Conservation (phyloP, 2,888 invertebrate genomes). For the Drosophila glabriapex region DNA sequence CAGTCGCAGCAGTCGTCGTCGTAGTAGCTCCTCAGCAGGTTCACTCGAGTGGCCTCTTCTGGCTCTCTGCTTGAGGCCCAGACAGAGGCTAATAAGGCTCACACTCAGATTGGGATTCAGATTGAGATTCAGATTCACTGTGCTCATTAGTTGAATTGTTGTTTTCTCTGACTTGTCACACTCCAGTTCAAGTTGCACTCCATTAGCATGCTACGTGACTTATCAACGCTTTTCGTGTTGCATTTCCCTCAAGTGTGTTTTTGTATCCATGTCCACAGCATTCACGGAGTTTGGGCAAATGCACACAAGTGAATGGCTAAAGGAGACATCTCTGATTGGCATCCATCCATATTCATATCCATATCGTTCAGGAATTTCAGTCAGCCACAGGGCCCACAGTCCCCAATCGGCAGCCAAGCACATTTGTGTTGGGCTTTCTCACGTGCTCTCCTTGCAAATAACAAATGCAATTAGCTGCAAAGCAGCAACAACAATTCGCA, state of each 20-base stretch:
- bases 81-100: slow-evolving; percentile 4
- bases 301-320: background rate
- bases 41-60: slow-evolving; percentile 36
- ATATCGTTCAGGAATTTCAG: background rate
- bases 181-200: slow-evolving; percentile 63
- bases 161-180: slow-evolving; percentile 46
- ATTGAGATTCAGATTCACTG: background rate
- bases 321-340: background rate
- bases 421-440: background rate
- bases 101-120: background rate
- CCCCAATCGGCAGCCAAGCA: background rate
- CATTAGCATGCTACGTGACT: slow-evolving; percentile 66
- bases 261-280: background rate
- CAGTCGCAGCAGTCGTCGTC: background rate
- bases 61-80: slow-evolving; percentile 5
- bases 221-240: slow-evolving; percentile 42
- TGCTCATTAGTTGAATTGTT: slow-evolving; percentile 40
- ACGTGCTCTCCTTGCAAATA: slow-evolving; percentile 30
- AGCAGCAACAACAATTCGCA: slow-evolving; percentile 41
- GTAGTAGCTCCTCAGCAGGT: slow-evolving; percentile 13
- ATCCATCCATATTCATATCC: background rate
- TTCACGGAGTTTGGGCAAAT: background rate
- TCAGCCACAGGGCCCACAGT: background rate
- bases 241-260: background rate
- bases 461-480: slow-evolving; percentile 65